A percentile compares a stretch with the other conserved stretches of the same genome.
Conservation (phyloP, 2,113 vertebrate species). For the Turdus rufiventris region DNA sequence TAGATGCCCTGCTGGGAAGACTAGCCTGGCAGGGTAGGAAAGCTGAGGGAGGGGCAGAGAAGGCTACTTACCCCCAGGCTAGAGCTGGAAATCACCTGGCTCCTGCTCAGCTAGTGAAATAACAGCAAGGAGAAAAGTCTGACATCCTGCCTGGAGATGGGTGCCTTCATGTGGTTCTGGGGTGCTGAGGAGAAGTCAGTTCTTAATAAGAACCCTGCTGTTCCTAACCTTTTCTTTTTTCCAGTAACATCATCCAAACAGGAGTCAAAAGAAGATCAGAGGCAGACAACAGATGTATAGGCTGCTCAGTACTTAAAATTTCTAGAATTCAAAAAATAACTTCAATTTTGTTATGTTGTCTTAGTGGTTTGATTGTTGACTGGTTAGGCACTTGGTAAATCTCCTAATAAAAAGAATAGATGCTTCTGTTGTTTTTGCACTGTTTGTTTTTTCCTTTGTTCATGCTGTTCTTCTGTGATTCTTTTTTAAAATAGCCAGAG, state of each 20-base stretch:
- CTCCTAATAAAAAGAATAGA: background rate
- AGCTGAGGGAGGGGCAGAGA: background rate
- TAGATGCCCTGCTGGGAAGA: background rate
- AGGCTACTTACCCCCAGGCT: background rate
- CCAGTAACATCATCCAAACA: background rate
- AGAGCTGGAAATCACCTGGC: constrained; percentile 46
- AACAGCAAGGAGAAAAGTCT: background rate
- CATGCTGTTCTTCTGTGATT: background rate
- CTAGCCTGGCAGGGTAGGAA: background rate
- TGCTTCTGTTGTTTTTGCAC: background rate
- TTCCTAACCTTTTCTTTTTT: background rate
- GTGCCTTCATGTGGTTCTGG: background rate
- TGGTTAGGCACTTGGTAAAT: background rate
- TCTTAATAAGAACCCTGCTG: background rate
- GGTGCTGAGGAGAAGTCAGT: background rate
- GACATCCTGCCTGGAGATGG: background rate
- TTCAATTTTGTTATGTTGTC: background rate
- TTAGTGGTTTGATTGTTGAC: background rate
- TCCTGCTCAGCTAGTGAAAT: background rate
- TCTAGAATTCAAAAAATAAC: background rate
- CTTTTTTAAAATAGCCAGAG: background rate
- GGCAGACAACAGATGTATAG: background rate
- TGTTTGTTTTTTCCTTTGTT: background rate
- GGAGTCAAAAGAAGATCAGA: background rate
- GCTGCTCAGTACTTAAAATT: background rate